Conservation (phyloP, 2,113 vertebrate species). For the Myanophis thanlyinensis region DNA sequence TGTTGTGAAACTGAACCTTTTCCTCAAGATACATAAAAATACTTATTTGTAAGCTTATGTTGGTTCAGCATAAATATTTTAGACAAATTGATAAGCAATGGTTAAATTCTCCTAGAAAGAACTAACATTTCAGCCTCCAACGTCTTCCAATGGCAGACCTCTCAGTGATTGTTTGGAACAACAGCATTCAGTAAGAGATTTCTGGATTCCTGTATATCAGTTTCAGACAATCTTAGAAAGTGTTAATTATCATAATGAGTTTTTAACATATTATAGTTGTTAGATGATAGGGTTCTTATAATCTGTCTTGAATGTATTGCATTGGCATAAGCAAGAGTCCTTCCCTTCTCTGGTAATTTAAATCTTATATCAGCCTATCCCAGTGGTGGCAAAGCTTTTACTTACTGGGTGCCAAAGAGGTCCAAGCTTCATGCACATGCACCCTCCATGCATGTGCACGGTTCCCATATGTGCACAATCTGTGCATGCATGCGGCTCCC, state of each 20-base stretch:
- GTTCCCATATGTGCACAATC: no score
- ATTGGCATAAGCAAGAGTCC: background rate
- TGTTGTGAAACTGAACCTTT: background rate
- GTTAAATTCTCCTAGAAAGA: background rate
- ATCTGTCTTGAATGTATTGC: background rate
- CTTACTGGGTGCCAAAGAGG: no score
- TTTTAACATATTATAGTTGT: background rate
- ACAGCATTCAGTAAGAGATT: background rate
- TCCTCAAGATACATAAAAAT: background rate
- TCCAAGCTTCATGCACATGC: no score
- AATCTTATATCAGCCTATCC: background rate
- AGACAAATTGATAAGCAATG: background rate
- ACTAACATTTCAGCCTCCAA: background rate
- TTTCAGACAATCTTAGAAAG: background rate
- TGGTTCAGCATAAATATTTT: background rate
- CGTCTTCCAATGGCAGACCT: background rate
- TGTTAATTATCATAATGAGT: background rate
- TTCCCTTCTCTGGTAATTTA: background rate
- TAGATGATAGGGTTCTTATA: background rate
- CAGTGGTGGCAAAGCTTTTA: no score
- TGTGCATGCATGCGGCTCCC: no score
- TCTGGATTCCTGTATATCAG: background rate
- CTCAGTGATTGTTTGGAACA: background rate
- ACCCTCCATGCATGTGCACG: no score
- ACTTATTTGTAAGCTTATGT: background rate